A percentile compares a stretch with the other conserved stretches of the same genome.
phyloP scores from a whole-genome alignment of 2,113 vertebrate species.

The Pteronura brasiliensis region DNA sequence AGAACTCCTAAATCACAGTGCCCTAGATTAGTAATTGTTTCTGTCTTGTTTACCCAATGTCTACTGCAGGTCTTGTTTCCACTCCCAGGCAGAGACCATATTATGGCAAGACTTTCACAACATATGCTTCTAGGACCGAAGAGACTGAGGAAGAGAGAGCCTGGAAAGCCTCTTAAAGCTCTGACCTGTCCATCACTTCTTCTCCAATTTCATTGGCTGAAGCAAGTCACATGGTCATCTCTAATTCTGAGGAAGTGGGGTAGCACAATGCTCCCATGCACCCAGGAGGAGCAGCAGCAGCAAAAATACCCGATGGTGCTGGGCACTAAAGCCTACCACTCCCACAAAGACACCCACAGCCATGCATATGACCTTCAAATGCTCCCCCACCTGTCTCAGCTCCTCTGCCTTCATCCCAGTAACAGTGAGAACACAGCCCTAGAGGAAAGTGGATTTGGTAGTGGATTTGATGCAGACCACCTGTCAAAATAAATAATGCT shows the following conservation, averaged over 20 bases:
- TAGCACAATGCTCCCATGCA: accelerated
- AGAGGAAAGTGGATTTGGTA: background rate
- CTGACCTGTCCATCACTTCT: background rate
- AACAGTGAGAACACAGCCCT: background rate
- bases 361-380: background rate
- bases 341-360: background rate
- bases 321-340: background rate
- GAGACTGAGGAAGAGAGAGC: background rate
- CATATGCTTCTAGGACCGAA: background rate
- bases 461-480: too few relatives aligned
- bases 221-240: background rate
- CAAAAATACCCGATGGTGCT: background rate
- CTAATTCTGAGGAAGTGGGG: background rate
- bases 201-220: background rate
- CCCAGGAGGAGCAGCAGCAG: too few relatives aligned
- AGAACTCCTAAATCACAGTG: background rate
- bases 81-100: background rate
- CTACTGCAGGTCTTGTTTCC: background rate
- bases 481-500: too few relatives aligned
- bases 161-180: background rate
- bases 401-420: background rate
- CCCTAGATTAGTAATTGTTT: background rate
- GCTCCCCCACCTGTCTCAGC: accelerated
- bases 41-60: background rate
- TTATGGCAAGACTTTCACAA: too few relatives aligned